Percentiles rank a stretch among this genome's conserved stretches.
phyloP scores from a whole-genome alignment of 1,140 invertebrate genomes.

The Solenopsis fugax region DNA sequence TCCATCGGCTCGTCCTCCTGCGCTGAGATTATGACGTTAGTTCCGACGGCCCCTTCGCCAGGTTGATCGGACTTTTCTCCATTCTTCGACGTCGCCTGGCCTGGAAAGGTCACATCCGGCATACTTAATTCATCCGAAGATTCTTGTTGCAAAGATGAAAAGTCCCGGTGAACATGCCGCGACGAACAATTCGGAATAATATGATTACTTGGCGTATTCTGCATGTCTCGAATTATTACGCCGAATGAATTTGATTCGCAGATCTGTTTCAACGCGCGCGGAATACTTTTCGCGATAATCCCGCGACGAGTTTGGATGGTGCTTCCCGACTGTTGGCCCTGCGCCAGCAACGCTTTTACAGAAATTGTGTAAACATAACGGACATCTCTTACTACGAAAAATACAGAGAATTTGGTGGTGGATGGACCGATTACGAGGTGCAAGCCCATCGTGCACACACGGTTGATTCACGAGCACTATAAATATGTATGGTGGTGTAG shows the following conservation, averaged over 20 bases:
- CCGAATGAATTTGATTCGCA: neutral
- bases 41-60: constrained; percentile 68
- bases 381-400: neutral
- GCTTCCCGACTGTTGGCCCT: neutral
- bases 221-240: neutral
- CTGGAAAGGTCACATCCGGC: constrained; percentile 40
- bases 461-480: neutral
- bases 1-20: constrained; percentile 38
- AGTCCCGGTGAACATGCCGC: neutral
- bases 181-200: neutral
- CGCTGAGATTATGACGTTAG: constrained; percentile 47
- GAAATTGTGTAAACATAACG: neutral
- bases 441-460: too few species aligned
- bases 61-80: constrained; percentile 70
- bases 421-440: neutral
- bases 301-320: neutral
- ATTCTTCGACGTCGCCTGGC: constrained; percentile 71
- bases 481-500: constrained; percentile 26
- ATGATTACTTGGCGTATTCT: neutral
- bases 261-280: neutral
- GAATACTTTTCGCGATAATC: constrained; percentile 10
- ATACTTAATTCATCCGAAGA: constrained; percentile 18
- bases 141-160: constrained; percentile 25
- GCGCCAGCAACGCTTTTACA: constrained; percentile 13
- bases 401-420: neutral